Conservation (phyloP, 2,113 vertebrate species). For the Lophochroa leadbeateri region DNA sequence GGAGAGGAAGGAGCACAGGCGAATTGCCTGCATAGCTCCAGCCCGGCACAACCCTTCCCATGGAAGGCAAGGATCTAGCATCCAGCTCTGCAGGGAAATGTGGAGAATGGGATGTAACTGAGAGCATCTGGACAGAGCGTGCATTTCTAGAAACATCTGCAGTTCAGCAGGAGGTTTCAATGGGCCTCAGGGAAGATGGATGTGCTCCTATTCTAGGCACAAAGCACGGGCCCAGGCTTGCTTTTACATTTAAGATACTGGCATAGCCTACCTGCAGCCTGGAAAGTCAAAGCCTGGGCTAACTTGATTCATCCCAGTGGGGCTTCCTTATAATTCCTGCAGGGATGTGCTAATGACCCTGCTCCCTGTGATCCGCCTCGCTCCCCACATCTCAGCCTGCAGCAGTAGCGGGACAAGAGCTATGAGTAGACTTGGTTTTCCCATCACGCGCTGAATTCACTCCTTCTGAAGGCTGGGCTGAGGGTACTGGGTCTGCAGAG, state of each 20-base stretch:
- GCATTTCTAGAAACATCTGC: neutral
- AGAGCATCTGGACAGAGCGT: neutral
- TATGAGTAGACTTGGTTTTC: neutral
- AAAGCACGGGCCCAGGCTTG: neutral
- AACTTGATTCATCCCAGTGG: neutral
- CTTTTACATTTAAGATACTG: conserved; percentile 23
- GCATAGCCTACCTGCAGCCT: conserved; percentile 8
- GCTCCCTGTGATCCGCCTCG: neutral
- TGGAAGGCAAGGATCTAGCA: neutral
- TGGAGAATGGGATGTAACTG: neutral
- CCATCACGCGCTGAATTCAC: neutral
- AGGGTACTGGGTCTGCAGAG: neutral
- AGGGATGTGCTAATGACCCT: neutral
- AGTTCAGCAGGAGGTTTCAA: conserved; percentile 11
- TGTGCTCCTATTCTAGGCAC: neutral
- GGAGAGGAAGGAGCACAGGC: neutral
- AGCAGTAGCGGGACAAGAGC: neutral
- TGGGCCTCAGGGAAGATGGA: conserved; percentile 10
- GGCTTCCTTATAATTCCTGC: neutral
- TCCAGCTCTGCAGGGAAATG: neutral
- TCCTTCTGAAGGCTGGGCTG: neutral
- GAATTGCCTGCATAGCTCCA: neutral
- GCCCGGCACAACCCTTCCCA: neutral
- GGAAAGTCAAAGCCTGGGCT: neutral
- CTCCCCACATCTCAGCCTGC: conserved; percentile 9